These are phyloP conservation scores for Spheniscus humboldti DNA, from an alignment of 2,797 vertebrate species.

Conservation along the genomic window DNA sequence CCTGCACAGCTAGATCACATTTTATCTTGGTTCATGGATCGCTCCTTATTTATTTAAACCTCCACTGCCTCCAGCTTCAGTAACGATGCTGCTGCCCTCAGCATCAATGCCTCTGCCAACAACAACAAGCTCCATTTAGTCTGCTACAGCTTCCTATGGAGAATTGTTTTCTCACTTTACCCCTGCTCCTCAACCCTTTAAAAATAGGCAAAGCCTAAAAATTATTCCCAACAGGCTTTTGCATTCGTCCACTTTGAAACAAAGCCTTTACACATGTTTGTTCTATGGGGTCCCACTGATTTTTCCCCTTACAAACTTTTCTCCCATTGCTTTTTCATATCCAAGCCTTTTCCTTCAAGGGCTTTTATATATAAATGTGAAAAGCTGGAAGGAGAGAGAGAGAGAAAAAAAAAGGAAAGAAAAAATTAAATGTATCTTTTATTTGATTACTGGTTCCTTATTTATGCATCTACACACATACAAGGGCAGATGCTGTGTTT, in stretches of 20 bases:
- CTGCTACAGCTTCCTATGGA: constrained; percentile 34
- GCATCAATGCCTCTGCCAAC: not conserved
- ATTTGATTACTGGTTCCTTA: constrained; percentile 36
- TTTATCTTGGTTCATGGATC: constrained; percentile 25
- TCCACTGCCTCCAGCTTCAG: constrained; percentile 16
- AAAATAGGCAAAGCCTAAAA: constrained; percentile 43
- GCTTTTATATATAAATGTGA: constrained; percentile 26
- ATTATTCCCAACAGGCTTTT: constrained; percentile 23
- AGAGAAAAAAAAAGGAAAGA: not conserved
- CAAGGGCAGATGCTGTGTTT: constrained; percentile 42
- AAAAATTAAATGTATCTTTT: not conserved
- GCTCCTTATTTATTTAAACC: constrained; percentile 23
- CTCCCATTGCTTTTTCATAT: constrained; percentile 42
- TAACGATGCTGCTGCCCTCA: constrained; percentile 59
- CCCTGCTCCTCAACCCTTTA: constrained; percentile 40
- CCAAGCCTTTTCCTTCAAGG: constrained; percentile 9
- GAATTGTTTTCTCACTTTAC: constrained; percentile 46
- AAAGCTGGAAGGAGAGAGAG: not conserved
- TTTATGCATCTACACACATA: constrained; percentile 43
- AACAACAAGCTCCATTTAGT: constrained; percentile 44
- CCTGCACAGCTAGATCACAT: constrained; percentile 39
- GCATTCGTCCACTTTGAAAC: constrained; percentile 41
- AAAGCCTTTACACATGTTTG: constrained; percentile 63
- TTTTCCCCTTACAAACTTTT: constrained; percentile 58
- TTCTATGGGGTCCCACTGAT: constrained; percentile 33